Evolutionary conservation across 2,888 invertebrate species (phyloP).

Genomic region (Aphidius colemani): DNA sequence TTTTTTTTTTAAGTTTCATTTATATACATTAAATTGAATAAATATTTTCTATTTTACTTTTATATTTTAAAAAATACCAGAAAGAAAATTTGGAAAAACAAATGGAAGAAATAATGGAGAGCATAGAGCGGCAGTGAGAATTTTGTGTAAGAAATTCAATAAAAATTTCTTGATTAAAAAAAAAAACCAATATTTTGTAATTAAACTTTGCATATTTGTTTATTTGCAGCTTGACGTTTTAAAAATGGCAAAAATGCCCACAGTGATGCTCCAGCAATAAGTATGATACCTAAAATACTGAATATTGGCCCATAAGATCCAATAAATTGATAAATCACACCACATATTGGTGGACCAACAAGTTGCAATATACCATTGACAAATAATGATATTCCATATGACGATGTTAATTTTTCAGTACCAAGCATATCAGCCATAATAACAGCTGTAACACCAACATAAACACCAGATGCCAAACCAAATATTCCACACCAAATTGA

Average conservation of each 20-base stretch:
- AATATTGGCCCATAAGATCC: conserved; percentile 75
- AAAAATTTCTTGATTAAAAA: background rate
- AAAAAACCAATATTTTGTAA: background rate
- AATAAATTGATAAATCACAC: conserved; percentile 70
- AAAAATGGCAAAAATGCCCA: conserved; percentile 80
- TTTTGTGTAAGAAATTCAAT: background rate
- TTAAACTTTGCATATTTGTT: conserved; percentile 39
- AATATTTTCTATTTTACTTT: too few species aligned
- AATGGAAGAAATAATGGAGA: conserved; percentile 12
- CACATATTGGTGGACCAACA: conserved; percentile 83
- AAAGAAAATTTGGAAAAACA: conserved; percentile 8
- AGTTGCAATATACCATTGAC: conserved; percentile 82
- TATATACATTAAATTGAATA: too few species aligned
- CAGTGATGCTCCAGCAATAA: conserved; percentile 73
- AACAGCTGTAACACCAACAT: conserved; percentile 84
- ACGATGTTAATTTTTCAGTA: conserved; percentile 80
- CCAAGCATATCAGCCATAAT: conserved; percentile 89
- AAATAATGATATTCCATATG: conserved; percentile 84
- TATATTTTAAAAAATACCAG: too few species aligned
- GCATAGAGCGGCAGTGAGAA: conserved; percentile 11
- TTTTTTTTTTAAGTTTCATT: too few species aligned
- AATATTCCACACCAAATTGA: conserved; percentile 76
- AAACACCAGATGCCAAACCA: conserved; percentile 82
- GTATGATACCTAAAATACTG: conserved; percentile 72
- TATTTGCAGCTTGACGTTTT: conserved; percentile 46